A percentile compares a stretch with the other conserved stretches of the same genome.
Conservation (phyloP, 2,888 invertebrate genomes). For the Crepidodera aurea region DNA sequence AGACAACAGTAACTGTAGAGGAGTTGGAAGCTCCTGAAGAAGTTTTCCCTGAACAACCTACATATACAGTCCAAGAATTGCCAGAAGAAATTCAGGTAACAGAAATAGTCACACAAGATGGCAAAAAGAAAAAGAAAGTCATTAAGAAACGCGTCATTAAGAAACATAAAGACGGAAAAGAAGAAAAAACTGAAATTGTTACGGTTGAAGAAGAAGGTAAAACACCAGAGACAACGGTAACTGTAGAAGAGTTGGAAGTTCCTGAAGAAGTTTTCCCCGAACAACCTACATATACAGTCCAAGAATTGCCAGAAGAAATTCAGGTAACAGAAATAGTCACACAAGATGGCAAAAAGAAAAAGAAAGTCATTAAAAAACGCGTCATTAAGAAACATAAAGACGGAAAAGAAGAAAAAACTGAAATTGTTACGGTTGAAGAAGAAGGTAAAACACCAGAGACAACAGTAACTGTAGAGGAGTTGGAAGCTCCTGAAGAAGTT, state of each 20-base stretch:
- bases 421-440: conserved; percentile 48
- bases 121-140: conserved; percentile 51
- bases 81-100: conserved; percentile 39
- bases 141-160: conserved; percentile 61
- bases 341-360: conserved; percentile 41
- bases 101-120: conserved; percentile 44
- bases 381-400: conserved; percentile 59
- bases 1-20: conserved; percentile 38
- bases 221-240: conserved; percentile 56
- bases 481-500: conserved; percentile 38
- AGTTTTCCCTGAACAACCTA: conserved; percentile 38
- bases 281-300: conserved; percentile 30
- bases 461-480: conserved; percentile 43
- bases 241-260: conserved; percentile 47
- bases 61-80: conserved; percentile 46
- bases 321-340: conserved; percentile 40
- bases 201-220: conserved; percentile 55
- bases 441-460: conserved; percentile 54
- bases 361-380: conserved; percentile 56
- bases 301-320: conserved; percentile 37
- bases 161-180: conserved; percentile 57
- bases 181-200: conserved; percentile 51
- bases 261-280: conserved; percentile 46
- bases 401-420: conserved; percentile 56
- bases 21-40: conserved; percentile 33